Conservation (phyloP, 2,797 vertebrate species). For the Sebastes taczanowskii region DNA sequence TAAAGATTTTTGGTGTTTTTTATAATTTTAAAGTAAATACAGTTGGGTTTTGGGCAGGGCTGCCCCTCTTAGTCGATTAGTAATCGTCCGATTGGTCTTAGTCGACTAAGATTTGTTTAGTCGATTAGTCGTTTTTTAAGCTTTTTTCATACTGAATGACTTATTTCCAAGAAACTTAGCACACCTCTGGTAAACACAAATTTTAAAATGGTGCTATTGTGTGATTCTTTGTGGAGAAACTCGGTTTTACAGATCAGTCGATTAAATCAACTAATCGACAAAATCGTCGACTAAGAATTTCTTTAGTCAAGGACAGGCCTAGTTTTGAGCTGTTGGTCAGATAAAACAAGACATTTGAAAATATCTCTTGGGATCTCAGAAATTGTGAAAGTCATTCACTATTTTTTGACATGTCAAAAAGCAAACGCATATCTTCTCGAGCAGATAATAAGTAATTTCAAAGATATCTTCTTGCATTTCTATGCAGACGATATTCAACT, state of each 20-base stretch:
- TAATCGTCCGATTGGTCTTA: rapidly evolving
- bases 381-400: background rate
- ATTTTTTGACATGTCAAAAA: background rate
- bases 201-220: too few relatives aligned
- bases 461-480: background rate
- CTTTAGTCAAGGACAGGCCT: too few relatives aligned
- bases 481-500: background rate
- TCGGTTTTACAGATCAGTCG: too few relatives aligned
- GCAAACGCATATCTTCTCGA: background rate
- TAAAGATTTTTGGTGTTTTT: background rate
- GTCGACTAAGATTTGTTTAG: too few relatives aligned
- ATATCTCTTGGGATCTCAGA: background rate
- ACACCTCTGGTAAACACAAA: too few relatives aligned
- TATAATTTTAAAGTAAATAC: background rate
- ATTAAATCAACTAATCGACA: too few relatives aligned
- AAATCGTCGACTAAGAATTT: too few relatives aligned
- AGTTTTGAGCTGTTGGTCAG: background rate
- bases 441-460: background rate
- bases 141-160: too few relatives aligned
- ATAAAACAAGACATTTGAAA: background rate
- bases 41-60: background rate
- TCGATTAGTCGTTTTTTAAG: too few relatives aligned
- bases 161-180: too few relatives aligned
- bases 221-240: too few relatives aligned
- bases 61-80: too few relatives aligned